phyloP scores from a whole-genome alignment of 1,140 invertebrate genomes.

The Platorchestia sp. region DNA sequence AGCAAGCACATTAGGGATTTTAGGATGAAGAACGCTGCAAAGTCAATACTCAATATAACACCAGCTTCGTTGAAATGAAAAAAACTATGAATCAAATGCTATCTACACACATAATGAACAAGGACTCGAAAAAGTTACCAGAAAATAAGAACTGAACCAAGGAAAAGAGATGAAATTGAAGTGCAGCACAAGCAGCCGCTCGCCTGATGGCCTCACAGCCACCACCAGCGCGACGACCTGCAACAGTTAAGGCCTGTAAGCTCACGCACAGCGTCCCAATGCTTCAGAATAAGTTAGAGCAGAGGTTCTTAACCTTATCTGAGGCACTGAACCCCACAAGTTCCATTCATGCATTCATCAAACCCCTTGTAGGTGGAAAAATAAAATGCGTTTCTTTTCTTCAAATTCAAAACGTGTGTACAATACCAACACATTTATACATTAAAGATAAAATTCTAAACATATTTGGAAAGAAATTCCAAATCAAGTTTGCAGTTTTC shows the following conservation, averaged over 20 bases:
- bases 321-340: background rate
- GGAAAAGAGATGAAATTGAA: background rate
- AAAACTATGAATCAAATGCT: background rate
- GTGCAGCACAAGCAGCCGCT: background rate
- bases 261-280: background rate
- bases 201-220: background rate
- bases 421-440: background rate
- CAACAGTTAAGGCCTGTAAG: background rate
- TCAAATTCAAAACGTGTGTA: background rate
- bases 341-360: background rate
- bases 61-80: background rate
- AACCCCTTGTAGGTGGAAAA: background rate
- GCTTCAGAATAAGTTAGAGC: too few relatives aligned
- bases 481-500: too few relatives aligned
- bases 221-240: background rate
- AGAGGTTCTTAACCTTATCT: background rate
- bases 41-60: background rate
- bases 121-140: background rate
- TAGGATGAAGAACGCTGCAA: background rate
- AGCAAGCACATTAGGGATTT: background rate
- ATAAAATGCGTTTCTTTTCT: background rate
- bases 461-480: too few relatives aligned
- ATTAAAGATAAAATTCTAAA: background rate
- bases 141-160: background rate
- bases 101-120: background rate